Evolutionary conservation across 2,888 invertebrate genomes (phyloP).

Genomic region (Andrena flavipes): DNA sequence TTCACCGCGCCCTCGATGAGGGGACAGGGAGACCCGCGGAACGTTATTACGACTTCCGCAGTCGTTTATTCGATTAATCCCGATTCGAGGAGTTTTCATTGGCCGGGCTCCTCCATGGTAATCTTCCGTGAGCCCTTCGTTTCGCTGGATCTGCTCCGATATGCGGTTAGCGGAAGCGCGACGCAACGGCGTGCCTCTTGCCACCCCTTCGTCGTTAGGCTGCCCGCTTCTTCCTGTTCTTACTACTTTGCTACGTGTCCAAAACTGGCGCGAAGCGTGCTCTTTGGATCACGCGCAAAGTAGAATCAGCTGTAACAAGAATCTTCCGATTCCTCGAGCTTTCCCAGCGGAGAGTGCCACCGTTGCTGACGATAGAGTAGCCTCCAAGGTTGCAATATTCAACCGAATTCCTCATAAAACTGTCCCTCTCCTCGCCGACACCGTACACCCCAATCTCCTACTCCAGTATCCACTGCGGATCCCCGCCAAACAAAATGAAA

Average conservation of each 20-base stretch:
- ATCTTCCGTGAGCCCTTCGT: slow-evolving; percentile 44
- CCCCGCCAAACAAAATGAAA: slow-evolving; percentile 14
- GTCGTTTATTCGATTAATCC: slow-evolving; percentile 63
- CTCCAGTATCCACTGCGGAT: not conserved
- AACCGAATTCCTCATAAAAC: too few species aligned
- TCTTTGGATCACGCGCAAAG: not conserved
- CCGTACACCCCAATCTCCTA: too few species aligned
- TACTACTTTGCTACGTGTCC: not conserved
- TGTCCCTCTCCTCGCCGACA: too few species aligned
- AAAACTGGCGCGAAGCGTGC: too few species aligned
- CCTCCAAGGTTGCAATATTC: too few species aligned
- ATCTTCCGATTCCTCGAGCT: too few species aligned
- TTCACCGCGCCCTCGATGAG: slow-evolving; percentile 70
- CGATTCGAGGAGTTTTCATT: slow-evolving; percentile 48
- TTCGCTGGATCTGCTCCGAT: slow-evolving; percentile 2
- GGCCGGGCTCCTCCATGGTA: not conserved
- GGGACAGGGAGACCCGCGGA: slow-evolving; percentile 57
- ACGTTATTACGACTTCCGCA: slow-evolving; percentile 69
- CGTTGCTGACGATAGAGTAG: too few species aligned
- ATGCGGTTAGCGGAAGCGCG: slow-evolving; percentile 21
- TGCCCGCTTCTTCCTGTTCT: not conserved
- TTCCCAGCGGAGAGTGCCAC: too few species aligned
- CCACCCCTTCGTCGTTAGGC: slow-evolving; percentile 13
- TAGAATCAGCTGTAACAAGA: not conserved
- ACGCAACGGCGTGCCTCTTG: not conserved